Evolutionary conservation across 2,113 vertebrate genomes (phyloP), one percentile per base, ranked within the genome.

Genomic region (Nothocercus julius): DNA sequence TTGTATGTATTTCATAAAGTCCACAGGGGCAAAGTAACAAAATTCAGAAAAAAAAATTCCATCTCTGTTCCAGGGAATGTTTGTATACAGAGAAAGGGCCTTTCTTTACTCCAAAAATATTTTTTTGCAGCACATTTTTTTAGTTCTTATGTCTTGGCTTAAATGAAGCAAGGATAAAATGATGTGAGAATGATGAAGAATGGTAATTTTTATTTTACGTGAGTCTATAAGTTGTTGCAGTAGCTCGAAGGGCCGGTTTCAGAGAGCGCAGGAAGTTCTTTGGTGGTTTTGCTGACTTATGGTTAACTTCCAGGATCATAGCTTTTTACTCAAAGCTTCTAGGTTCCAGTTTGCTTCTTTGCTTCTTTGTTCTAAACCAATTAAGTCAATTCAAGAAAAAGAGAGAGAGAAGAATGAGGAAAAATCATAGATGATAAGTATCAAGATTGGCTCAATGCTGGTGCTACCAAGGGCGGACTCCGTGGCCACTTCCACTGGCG

Each of bases 151-250:
- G 8, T 93, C 51, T 87, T 64, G 51, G 24, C 47, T 77, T 91
- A 90, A 76, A 54, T 32, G 5, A 42, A 83, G 13, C 2, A 9
- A 56, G 16, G 14, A 1, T 38, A 38, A 75, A 93, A 86, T 91
- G 5, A 84, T 90, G 95, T 88, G 34, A 87, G 92, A 88, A 69
- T 42, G 11, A 10, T 94, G 76, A 73, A 77, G 91, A 78, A 32
- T 40, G 18, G 25, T 62, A 9, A 7, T 66, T 88, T 84, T 44
- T 28, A 8, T 54, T 95, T 95, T 95, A 82, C 44, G 30, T 63
- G 74, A 56, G 67, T 47, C 5, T 77, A 5, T 73, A 68, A 5
- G 30, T 93, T 94, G 62, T 54, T 49, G 51, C 93, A 78, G 28
- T 34, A 73, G 34, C 47, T 56, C 92, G 73, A 92, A 66, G 69